Evolutionary conservation across 2,113 vertebrate genomes (phyloP).

Genomic region (Furnarius figulus): DNA sequence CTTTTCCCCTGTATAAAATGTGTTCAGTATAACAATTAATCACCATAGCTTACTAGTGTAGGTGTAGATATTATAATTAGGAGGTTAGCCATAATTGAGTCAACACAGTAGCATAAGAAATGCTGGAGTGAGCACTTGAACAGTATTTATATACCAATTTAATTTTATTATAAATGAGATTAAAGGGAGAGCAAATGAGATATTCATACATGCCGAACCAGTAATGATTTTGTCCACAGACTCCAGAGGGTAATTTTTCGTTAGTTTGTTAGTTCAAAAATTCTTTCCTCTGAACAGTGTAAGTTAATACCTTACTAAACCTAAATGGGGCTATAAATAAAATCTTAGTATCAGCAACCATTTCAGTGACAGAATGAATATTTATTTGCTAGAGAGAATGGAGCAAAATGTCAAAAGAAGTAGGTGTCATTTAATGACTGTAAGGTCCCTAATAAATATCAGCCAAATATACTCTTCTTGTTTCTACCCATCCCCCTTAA

Average conservation of each 20-base stretch:
- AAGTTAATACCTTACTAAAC: neutral
- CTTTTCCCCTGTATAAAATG: neutral
- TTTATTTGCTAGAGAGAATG: neutral
- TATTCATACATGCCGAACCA: neutral
- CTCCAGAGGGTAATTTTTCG: neutral
- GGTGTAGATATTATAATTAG: neutral
- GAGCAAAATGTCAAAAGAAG: slow-evolving; percentile 18
- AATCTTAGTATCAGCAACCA: neutral
- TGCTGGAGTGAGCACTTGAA: neutral
- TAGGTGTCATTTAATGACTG: neutral
- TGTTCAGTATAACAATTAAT: neutral
- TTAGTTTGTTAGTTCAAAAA: neutral
- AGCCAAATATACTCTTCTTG: neutral
- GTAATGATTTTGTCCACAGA: neutral
- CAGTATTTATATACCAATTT: neutral
- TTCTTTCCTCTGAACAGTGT: neutral
- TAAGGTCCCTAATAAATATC: slow-evolving; percentile 21
- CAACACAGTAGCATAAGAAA: neutral
- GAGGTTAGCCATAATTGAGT: neutral
- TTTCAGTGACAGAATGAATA: neutral
- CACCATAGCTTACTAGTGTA: neutral
- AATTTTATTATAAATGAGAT: neutral
- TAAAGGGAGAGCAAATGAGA: neutral
- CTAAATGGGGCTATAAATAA: slow-evolving; percentile 3
- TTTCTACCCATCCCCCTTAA: neutral